Evolutionary conservation across 1,140 invertebrate genomes (phyloP).

Genomic region (Leptonema lineaticorne): DNA sequence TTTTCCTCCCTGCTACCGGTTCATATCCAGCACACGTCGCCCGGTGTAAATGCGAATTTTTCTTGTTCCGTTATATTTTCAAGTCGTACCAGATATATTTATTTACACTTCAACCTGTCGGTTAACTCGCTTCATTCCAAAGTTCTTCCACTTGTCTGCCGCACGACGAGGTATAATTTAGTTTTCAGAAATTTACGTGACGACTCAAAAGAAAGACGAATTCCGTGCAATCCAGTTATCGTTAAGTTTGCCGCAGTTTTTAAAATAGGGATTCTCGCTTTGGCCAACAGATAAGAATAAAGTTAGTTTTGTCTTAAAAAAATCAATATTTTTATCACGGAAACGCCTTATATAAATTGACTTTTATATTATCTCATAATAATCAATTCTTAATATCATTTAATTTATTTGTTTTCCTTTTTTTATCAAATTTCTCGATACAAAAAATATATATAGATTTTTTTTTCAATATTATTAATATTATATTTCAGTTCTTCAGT

Average conservation of each 20-base stretch:
- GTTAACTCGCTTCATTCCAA: slow-evolving; percentile 41
- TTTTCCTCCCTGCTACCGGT: slow-evolving; percentile 3
- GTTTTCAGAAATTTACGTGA: slow-evolving; percentile 41
- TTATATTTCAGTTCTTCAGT: too few species aligned
- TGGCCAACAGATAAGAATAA: too few species aligned
- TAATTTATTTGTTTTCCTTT: too few species aligned
- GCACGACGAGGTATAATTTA: slow-evolving; percentile 39
- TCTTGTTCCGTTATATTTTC: background rate
- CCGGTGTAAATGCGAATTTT: slow-evolving; percentile 1
- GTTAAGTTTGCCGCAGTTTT: slow-evolving; percentile 26
- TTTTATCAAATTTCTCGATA: too few species aligned
- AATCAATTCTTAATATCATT: too few species aligned
- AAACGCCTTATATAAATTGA: too few species aligned
- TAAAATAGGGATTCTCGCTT: too few species aligned
- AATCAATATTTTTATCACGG: too few species aligned
- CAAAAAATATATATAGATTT: too few species aligned
- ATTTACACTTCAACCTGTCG: slow-evolving; percentile 30
- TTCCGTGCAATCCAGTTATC: slow-evolving; percentile 39
- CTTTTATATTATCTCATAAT: too few species aligned
- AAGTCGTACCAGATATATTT: slow-evolving; percentile 20
- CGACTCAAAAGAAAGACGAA: slow-evolving; percentile 35
- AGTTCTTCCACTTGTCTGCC: slow-evolving; percentile 33
- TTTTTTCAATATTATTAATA: too few species aligned
- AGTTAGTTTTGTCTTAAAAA: too few species aligned
- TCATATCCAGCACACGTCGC: slow-evolving; percentile 2